Percentiles rank a stretch among this genome's conserved stretches.
These are phyloP conservation scores for Pilophorus perplexus DNA, from an alignment of 2,888 invertebrate genomes.

Conservation along the genomic window DNA sequence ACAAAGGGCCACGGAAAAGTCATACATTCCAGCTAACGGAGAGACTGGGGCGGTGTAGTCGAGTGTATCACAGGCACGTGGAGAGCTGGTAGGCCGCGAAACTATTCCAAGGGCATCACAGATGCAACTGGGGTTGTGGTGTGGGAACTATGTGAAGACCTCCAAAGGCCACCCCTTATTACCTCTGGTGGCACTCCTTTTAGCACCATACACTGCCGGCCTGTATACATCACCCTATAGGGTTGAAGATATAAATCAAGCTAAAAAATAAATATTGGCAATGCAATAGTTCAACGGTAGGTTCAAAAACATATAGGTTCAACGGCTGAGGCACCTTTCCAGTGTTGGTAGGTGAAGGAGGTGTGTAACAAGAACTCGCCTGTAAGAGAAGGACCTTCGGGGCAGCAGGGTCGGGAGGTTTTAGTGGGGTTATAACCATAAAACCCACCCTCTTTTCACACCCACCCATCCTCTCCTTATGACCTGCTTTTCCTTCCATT, in stretches of 20 bases:
- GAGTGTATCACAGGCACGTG: not conserved
- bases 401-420: too few species aligned
- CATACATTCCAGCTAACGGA: too few species aligned
- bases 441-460: constrained; percentile 15
- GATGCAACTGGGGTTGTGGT: not conserved
- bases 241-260: too few species aligned
- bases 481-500: not conserved
- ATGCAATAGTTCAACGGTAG: too few species aligned
- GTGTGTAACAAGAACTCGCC: not conserved
- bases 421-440: constrained; percentile 20
- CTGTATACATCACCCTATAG: too few species aligned
- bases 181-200: too few species aligned
- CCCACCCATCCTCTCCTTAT: not conserved
- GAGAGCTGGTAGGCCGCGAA: not conserved
- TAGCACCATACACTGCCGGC: too few species aligned
- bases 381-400: not conserved
- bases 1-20: too few species aligned
- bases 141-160: constrained; percentile 7
- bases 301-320: too few species aligned
- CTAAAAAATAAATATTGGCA: too few species aligned
- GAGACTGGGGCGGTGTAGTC: too few species aligned
- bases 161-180: not conserved
- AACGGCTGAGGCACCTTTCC: too few species aligned
- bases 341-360: not conserved
- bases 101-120: constrained; percentile 24